Conservation (phyloP, 2,888 invertebrate species). For the Galerucella calmariensis region DNA sequence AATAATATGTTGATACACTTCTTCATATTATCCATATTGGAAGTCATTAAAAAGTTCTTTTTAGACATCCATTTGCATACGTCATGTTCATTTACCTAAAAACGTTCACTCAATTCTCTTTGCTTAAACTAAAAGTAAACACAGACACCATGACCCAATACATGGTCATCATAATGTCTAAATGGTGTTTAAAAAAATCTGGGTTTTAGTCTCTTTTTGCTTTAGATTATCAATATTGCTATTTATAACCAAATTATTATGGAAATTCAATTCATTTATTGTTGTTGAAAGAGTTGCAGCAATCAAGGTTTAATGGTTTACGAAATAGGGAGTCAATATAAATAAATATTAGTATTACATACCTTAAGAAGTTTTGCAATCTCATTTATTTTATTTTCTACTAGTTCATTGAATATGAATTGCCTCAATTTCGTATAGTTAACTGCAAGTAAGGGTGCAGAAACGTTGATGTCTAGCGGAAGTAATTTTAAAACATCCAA, state of each 20-base stretch:
- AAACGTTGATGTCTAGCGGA: constrained; percentile 52
- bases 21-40: constrained; percentile 39
- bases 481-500: constrained; percentile 51
- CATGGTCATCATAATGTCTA: too few species aligned
- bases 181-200: too few species aligned
- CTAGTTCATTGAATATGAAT: constrained; percentile 43
- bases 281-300: too few species aligned
- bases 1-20: constrained; percentile 34
- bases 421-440: constrained; percentile 39
- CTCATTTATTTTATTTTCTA: constrained; percentile 45
- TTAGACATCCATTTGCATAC: constrained; percentile 46
- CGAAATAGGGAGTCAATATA: too few species aligned
- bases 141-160: neutral
- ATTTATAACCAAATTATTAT: too few species aligned
- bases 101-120: constrained; percentile 27
- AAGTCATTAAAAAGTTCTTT: constrained; percentile 44
- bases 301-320: too few species aligned
- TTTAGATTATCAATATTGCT: too few species aligned
- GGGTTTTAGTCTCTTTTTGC: too few species aligned
- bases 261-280: too few species aligned
- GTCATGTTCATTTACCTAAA: constrained; percentile 52
- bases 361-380: constrained; percentile 52
- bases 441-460: constrained; percentile 52
- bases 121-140: neutral
- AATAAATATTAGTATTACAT: constrained; percentile 11